Percentiles rank a stretch among this genome's conserved stretches.
Conservation (phyloP, 2,113 vertebrate species). For the Limnothrissa miodon region DNA sequence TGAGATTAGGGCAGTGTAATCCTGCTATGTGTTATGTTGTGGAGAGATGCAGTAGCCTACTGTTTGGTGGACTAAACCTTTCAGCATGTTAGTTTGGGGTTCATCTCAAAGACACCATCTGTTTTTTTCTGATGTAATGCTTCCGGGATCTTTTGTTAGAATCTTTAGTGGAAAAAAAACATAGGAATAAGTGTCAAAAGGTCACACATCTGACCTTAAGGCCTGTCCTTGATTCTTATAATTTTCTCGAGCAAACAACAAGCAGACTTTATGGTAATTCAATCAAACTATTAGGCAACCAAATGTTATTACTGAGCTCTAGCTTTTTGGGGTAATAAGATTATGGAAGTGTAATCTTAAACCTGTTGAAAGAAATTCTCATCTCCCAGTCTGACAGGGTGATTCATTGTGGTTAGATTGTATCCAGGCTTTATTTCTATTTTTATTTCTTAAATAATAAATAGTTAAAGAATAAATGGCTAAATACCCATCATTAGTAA, state of each 20-base stretch:
- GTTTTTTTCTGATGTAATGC: background rate
- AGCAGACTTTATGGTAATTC: background rate
- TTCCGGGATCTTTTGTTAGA: background rate
- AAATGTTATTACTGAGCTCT: background rate
- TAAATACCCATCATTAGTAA: too few relatives aligned
- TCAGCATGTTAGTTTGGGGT: background rate
- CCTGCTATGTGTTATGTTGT: slow-evolving; percentile 2
- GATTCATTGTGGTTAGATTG: background rate
- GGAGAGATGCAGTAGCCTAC: background rate
- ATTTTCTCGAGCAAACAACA: background rate
- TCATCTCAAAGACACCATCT: slow-evolving; percentile 11
- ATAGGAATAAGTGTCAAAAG: background rate
- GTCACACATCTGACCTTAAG: background rate
- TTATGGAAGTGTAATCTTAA: background rate
- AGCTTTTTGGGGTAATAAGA: background rate
- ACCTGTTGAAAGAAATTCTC: background rate
- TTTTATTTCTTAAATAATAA: background rate
- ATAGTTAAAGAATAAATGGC: too few relatives aligned
- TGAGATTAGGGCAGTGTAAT: background rate
- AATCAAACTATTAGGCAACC: slow-evolving; percentile 3
- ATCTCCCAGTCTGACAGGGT: background rate
- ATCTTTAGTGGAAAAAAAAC: background rate
- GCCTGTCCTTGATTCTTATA: background rate
- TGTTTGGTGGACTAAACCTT: background rate
- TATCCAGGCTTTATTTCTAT: background rate